Evolutionary conservation across 2,888 invertebrate genomes (phyloP).

Genomic region (Nomada hirtipes): DNA sequence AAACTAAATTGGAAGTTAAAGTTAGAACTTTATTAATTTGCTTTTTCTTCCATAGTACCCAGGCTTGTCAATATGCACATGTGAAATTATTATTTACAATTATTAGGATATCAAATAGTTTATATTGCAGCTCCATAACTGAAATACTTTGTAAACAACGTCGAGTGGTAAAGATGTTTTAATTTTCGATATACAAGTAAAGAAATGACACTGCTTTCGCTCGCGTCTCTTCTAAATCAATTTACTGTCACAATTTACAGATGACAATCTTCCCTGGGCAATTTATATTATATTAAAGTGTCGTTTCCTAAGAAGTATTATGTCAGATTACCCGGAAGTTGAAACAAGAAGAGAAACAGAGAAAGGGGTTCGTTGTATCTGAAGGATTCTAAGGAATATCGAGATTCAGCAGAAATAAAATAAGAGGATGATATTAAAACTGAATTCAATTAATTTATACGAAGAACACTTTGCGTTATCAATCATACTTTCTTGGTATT

Average conservation of each 20-base stretch:
- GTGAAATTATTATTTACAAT: too few species aligned
- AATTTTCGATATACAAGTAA: too few species aligned
- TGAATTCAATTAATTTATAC: neutral
- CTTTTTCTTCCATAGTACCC: too few species aligned
- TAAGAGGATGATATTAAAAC: neutral
- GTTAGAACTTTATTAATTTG: too few species aligned
- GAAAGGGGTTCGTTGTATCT: neutral
- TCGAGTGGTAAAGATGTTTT: too few species aligned
- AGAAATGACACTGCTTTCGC: too few species aligned
- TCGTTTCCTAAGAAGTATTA: conserved; percentile 39
- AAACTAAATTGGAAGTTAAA: too few species aligned
- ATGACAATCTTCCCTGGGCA: conserved; percentile 33
- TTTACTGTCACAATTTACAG: conserved; percentile 25
- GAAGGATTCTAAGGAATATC: neutral
- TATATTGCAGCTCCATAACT: too few species aligned
- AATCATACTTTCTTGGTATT: too few species aligned
- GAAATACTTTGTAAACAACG: too few species aligned
- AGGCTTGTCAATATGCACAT: too few species aligned
- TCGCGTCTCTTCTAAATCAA: conserved; percentile 22
- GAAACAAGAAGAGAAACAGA: neutral
- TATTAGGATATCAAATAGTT: too few species aligned
- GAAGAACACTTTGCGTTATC: neutral
- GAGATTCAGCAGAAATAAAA: neutral
- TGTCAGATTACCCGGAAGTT: conserved; percentile 25
- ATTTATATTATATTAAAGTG: conserved; percentile 35